Percentiles rank a stretch among this genome's conserved stretches.
Conservation (phyloP, 2,797 vertebrate species). For the Danionella dracula region DNA sequence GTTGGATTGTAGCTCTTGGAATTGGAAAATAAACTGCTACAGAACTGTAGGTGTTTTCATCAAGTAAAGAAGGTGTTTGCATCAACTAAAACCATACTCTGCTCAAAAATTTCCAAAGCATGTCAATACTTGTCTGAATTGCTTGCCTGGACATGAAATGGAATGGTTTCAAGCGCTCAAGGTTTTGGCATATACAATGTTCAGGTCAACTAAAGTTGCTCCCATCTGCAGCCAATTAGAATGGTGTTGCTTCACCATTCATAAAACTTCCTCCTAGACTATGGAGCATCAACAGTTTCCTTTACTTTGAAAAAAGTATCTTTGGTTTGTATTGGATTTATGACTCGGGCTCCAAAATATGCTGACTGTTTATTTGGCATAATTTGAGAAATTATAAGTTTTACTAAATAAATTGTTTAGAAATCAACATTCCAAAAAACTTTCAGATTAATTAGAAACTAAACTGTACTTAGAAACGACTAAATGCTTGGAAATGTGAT, state of each 20-base stretch:
- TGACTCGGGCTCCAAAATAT: too few species aligned
- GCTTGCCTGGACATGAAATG: neutral
- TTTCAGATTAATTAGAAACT: too few species aligned
- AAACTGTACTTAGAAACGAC: too few species aligned
- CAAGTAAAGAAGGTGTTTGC: too few species aligned
- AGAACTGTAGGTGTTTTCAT: neutral
- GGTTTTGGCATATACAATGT: neutral
- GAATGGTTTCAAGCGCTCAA: neutral
- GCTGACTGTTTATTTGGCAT: too few species aligned
- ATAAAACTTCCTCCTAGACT: neutral
- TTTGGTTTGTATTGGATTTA: neutral
- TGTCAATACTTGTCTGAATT: neutral
- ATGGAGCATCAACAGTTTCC: neutral
- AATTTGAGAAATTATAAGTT: too few species aligned
- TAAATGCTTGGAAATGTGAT: too few species aligned
- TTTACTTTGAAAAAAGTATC: neutral
- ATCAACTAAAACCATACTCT: neutral
- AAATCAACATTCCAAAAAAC: too few species aligned
- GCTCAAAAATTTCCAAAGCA: neutral
- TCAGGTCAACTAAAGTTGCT: neutral
- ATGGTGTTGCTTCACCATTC: slow-evolving; percentile 7
- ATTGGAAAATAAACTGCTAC: too few species aligned
- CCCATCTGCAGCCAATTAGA: neutral
- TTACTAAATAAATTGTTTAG: neutral
- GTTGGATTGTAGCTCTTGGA: too few species aligned